Base-by-base conservation (phyloP, 2,888 invertebrate species). In the Zygothrica quintamaculata region DNA sequence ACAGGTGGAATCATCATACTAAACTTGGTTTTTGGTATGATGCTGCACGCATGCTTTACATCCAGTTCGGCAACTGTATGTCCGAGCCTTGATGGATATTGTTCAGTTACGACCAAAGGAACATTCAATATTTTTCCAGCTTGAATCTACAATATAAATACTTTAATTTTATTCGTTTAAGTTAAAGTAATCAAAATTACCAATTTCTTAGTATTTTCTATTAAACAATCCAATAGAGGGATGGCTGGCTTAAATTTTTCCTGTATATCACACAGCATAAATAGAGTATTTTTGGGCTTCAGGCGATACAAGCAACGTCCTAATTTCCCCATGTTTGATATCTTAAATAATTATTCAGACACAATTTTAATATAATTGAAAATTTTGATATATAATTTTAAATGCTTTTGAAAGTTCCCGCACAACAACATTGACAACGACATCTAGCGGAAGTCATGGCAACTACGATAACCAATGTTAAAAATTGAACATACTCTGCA, bases 191-290 rank as follows among this genome's bases (percentile, higher is more conserved):
- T 0, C 5, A 0, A 2, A 26, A 11, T 51, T 55, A 95, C 95
- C 93, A 95, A 92, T 92, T 94, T 94, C 70, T 92, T 92, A 0
- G 94, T 92, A 15, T 94, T 94, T 79, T 92, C 92, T 0, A 95
- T 92, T 25, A 97, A 93, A 79, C 95, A 94, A 1, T 93, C 92
- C 76, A 96, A 95, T 87, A 94, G 92, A 72, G 93, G 92, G 66
- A 96, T 94, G n/a, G 92, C 94, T 3, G 94, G 93, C 1, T 94
- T 91, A 86, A 96, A 96, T 55, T 93, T 94, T 87, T 96, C 95
- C 89, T 97, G 97, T 15, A 97, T 92, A 79, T 97, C 97, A 88
- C 97, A 97, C 47, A 97, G 90, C 47, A 97, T 92, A 70, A 97
- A 93, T 0, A 94, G 94, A 0, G 95, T 95, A 73, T 92, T 93